phyloP scores from a whole-genome alignment of 2,113 vertebrate species.

The Salminus brasiliensis region DNA sequence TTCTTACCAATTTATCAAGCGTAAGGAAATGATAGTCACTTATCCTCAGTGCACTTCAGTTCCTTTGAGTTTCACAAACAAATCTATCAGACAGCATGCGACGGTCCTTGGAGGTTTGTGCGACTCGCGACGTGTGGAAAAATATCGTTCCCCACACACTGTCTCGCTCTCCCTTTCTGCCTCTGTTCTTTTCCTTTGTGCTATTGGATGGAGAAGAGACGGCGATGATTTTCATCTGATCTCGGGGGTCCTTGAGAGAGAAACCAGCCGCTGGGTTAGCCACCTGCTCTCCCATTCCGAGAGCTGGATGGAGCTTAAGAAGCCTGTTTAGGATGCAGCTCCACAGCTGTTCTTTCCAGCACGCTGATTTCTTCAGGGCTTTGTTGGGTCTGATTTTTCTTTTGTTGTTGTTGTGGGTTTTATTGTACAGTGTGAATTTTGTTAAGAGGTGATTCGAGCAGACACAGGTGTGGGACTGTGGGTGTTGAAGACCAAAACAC shows the following conservation, averaged over 20 bases:
- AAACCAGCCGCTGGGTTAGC: constrained; percentile 22
- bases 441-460: constrained; percentile 1
- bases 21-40: neutral
- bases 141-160: neutral
- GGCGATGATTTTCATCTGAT: constrained; percentile 30
- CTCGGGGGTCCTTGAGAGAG: constrained; percentile 33
- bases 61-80: constrained; percentile 4
- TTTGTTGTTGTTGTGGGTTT: too few relatives aligned
- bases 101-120: neutral
- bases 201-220: constrained; percentile 25
- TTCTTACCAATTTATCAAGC: neutral
- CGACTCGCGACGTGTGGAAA: neutral
- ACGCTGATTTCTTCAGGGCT: constrained; percentile 5
- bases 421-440: neutral
- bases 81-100: neutral
- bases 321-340: constrained; percentile 49
- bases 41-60: neutral
- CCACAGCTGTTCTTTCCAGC: constrained; percentile 56
- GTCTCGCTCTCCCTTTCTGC: constrained; percentile 6
- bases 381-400: neutral
- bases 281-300: constrained; percentile 41
- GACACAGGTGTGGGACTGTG: neutral
- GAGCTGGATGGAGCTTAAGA: constrained; percentile 31
- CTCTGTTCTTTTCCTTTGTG: neutral
- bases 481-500: neutral